Percentiles rank a stretch among this genome's conserved stretches.
Conservation (phyloP, 1,140 invertebrate species). For the Aethina tumida region DNA sequence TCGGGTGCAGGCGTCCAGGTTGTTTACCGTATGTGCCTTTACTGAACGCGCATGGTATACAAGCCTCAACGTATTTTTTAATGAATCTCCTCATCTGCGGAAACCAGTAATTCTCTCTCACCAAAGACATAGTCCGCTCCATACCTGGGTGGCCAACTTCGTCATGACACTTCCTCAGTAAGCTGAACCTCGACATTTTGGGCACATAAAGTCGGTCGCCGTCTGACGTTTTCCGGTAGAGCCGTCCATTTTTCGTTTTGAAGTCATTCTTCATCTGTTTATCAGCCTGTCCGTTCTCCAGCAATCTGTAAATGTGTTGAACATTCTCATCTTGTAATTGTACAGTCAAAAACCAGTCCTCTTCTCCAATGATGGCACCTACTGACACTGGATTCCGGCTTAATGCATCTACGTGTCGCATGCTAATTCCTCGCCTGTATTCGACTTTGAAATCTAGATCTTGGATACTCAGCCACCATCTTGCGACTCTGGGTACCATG, state of each 20-base stretch:
- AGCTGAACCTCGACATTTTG: slow-evolving; percentile 19
- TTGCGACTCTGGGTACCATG: slow-evolving; percentile 18
- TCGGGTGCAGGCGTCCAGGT: slow-evolving; percentile 6
- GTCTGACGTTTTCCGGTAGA: slow-evolving; percentile 22
- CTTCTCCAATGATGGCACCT: no score
- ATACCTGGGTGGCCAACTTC: slow-evolving; percentile 27
- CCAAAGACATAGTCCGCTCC: slow-evolving; percentile 24
- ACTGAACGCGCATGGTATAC: slow-evolving; percentile 9
- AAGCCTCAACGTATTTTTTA: no score
- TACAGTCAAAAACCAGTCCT: slow-evolving; percentile 14
- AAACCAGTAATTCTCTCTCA: slow-evolving; percentile 31
- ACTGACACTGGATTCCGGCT: no score
- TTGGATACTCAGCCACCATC: slow-evolving; percentile 24
- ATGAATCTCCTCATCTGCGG: no score
- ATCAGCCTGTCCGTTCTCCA: neutral
- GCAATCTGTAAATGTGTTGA: slow-evolving; percentile 1
- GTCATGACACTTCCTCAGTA: slow-evolving; percentile 28
- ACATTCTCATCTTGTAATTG: slow-evolving; percentile 16
- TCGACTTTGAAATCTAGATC: slow-evolving; percentile 26
- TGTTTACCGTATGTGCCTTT: slow-evolving; percentile 7
- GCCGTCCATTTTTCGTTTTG: slow-evolving; percentile 19
- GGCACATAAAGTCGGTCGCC: slow-evolving; percentile 29
- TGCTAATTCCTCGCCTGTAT: slow-evolving; percentile 17
- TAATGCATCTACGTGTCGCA: slow-evolving; percentile 25
- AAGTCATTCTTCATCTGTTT: slow-evolving; percentile 19